Evolutionary conservation across 2,113 vertebrate species (phyloP), one percentile per base, ranked within the genome.

Genomic region (Albula glossodonta): DNA sequence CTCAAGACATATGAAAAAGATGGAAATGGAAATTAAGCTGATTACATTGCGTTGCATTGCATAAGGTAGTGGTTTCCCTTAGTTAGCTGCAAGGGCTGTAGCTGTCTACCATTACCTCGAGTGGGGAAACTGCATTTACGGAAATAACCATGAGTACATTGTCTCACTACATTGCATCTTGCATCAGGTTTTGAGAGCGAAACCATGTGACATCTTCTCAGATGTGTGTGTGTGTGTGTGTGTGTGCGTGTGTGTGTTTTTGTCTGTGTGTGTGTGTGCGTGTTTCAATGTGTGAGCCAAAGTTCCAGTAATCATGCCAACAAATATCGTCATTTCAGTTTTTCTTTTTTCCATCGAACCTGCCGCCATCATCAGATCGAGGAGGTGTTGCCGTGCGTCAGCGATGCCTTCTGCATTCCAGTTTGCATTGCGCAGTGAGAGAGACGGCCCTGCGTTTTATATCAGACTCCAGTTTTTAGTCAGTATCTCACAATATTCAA

Each of bases 301-400:
- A 87, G 82, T 91, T 91, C 88, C 89, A 88, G 88, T 91, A 88
- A 89, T 87, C 63, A 83, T 77, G 84, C 48, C 85, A 87, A 85
- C 53, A 56, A 86, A 56, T 50, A 31, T 56, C 51, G 83, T 89
- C 87, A 86, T 85, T 51, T 89, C 77, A 86, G 78, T 74, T 83
- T 86, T 81, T 85, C 22, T 84, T 56, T 78, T 88, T 89, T 90
- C 90, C 85, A 78, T 66, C 81, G 19, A 86, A 81, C 60, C 84
- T n/a, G 80, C 83, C 48, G 79, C 78, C 49, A n/a, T 70, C 66
- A 13, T 22, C 60, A 53, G 51, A 78, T 50, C 85, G 63, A 89
- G 85, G 87, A 80, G 87, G 86, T 83, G 90, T 87, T 82, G 86
- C 51, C 12, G 78, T 66, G 56, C 84, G 49, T 80, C 84, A 66